Conservation (phyloP, 2,113 vertebrate species). For the Oreochromis spilurus region DNA sequence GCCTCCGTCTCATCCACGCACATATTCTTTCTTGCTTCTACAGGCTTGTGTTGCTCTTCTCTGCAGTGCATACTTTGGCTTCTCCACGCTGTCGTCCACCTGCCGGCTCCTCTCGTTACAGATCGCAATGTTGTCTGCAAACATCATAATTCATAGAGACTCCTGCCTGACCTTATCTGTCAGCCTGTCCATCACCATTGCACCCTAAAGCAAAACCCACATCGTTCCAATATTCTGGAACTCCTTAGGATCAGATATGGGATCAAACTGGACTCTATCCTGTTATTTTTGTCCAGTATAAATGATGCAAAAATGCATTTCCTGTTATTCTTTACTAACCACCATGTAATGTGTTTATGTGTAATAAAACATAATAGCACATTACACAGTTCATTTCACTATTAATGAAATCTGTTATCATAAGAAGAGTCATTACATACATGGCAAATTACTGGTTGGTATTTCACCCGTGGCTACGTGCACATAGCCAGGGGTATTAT, state of each 20-base stretch:
- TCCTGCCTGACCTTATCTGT: background rate
- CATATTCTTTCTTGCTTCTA: background rate
- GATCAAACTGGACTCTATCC: background rate
- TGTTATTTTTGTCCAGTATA: background rate
- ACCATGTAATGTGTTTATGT: background rate
- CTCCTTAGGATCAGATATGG: accelerated
- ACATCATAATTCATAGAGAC: background rate
- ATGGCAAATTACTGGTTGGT: accelerated
- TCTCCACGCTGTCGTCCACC: background rate
- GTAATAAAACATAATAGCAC: background rate
- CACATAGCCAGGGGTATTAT: background rate
- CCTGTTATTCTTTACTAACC: background rate
- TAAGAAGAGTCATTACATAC: background rate
- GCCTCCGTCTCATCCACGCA: accelerated
- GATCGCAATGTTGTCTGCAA: background rate
- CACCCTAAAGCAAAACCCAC: background rate
- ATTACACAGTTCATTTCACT: background rate
- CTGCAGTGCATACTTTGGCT: background rate
- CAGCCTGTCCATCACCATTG: background rate
- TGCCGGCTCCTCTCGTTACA: background rate
- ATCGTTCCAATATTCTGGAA: background rate
- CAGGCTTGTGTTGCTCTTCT: background rate
- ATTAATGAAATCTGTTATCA: background rate
- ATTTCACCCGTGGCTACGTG: background rate
- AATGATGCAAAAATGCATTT: background rate